phyloP scores from a whole-genome alignment of 2,113 vertebrate species.

The Tyrannus savana region DNA sequence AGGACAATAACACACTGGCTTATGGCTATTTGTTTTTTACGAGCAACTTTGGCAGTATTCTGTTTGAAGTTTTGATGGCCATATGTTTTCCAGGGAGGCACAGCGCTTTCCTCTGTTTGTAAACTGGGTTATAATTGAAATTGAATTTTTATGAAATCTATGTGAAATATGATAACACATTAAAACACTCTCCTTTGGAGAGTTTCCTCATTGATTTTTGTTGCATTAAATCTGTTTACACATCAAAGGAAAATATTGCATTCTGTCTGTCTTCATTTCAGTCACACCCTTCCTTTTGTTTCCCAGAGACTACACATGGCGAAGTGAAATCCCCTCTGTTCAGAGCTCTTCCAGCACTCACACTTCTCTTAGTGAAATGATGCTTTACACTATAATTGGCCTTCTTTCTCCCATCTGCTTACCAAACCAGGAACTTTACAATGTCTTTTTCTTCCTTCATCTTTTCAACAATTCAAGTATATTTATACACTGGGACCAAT shows the following conservation, averaged over 20 bases:
- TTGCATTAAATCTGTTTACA: slow-evolving; percentile 69
- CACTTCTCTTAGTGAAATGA: not conserved
- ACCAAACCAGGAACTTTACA: not conserved
- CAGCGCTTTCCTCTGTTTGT: slow-evolving; percentile 43
- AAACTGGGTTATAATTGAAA: slow-evolving; percentile 72
- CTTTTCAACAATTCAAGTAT: not conserved
- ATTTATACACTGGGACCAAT: not conserved
- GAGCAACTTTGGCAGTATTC: slow-evolving; percentile 61
- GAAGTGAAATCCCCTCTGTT: slow-evolving; percentile 9
- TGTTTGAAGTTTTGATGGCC: slow-evolving; percentile 72
- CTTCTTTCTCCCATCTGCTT: slow-evolving; percentile 21
- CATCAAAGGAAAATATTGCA: slow-evolving; percentile 64
- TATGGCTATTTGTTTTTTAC: slow-evolving; percentile 69
- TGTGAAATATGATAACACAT: slow-evolving; percentile 69
- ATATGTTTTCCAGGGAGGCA: slow-evolving; percentile 68
- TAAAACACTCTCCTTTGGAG: slow-evolving; percentile 66
- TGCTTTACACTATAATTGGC: not conserved
- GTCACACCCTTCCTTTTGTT: slow-evolving; percentile 58
- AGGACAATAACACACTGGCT: slow-evolving; percentile 67
- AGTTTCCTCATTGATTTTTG: slow-evolving; percentile 67
- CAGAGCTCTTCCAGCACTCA: not conserved
- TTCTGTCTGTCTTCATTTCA: slow-evolving; percentile 60
- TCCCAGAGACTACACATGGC: slow-evolving; percentile 22
- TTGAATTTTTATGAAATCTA: slow-evolving; percentile 70
- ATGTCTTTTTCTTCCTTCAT: not conserved